phyloP scores from a whole-genome alignment of 2,113 vertebrate species.

The Phylloscopus trochilus region DNA sequence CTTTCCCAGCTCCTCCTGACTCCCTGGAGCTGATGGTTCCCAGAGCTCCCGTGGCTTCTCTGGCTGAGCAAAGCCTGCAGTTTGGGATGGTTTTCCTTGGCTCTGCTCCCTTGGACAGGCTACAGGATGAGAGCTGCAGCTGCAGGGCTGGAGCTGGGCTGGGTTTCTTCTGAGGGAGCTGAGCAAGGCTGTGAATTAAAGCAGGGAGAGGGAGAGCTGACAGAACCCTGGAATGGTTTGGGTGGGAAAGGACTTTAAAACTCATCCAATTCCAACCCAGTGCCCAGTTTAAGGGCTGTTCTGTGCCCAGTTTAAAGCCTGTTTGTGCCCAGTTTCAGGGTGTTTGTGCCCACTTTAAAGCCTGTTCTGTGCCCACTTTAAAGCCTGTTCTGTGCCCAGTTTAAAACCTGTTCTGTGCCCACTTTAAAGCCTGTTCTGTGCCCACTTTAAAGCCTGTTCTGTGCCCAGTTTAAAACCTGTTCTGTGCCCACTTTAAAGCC shows the following conservation, averaged over 20 bases:
- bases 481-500: too few relatives aligned
- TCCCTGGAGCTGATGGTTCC: rapidly evolving
- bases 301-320: too few relatives aligned
- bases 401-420: too few relatives aligned
- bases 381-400: too few relatives aligned
- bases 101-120: neutral
- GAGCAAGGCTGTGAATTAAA: neutral
- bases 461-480: too few relatives aligned
- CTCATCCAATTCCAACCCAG: rapidly evolving
- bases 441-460: neutral
- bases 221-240: neutral
- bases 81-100: neutral
- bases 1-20: neutral
- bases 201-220: neutral
- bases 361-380: too few relatives aligned
- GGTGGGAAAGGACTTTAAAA: neutral
- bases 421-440: neutral
- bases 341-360: too few relatives aligned
- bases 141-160: neutral
- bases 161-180: neutral
- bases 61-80: neutral
- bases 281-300: too few relatives aligned
- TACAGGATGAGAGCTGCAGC: neutral
- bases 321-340: too few relatives aligned
- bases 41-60: neutral